Percentiles rank a stretch among this genome's conserved stretches.
Conservation (phyloP, 2,113 vertebrate genomes). For the Parus major region DNA sequence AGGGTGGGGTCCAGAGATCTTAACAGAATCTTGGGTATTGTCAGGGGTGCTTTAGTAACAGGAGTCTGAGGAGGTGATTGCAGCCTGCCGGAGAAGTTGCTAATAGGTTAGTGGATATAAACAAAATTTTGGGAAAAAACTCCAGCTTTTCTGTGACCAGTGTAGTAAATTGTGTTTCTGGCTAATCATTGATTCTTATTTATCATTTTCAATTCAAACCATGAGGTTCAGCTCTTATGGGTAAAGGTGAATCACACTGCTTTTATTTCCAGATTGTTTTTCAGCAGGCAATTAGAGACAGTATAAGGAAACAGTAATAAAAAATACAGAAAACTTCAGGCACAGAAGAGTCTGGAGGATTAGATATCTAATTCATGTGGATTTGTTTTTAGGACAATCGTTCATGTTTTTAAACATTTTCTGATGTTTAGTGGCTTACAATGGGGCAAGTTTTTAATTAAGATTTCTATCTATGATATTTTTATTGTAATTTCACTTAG, state of each 20-base stretch:
- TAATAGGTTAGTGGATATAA: not conserved
- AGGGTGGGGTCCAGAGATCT: not conserved
- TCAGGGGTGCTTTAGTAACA: not conserved
- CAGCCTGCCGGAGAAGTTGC: not conserved
- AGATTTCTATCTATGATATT: not conserved
- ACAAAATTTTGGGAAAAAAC: not conserved
- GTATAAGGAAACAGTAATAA: not conserved
- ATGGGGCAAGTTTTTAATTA: slow-evolving; percentile 21
- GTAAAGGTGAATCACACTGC: not conserved
- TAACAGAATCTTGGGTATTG: not conserved
- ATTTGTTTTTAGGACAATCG: not conserved
- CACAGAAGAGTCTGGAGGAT: not conserved
- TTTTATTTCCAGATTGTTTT: not conserved
- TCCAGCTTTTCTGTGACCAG: not conserved
- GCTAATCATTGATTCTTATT: not conserved
- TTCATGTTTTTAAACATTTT: not conserved
- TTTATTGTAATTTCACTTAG: not conserved
- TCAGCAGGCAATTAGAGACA: not conserved
- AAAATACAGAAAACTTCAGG: not conserved
- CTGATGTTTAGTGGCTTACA: not conserved
- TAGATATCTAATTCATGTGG: not conserved
- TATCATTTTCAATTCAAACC: not conserved
- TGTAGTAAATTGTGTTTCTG: not conserved
- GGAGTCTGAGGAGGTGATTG: not conserved
- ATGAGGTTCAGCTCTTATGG: not conserved